Base-by-base conservation (phyloP, 2,113 vertebrate genomes). In the Nothocercus julius region DNA sequence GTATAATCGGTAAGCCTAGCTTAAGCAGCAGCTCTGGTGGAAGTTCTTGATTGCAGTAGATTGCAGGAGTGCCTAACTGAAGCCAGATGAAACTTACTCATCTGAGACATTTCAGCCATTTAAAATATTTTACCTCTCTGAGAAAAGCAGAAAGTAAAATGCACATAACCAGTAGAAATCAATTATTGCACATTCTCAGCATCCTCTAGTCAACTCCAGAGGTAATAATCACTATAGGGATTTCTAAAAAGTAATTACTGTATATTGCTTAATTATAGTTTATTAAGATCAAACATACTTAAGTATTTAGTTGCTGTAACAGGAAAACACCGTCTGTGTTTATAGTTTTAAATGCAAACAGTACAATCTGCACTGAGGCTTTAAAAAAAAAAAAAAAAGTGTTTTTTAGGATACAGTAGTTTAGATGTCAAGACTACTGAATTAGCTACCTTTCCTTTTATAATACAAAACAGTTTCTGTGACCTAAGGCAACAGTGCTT, bases 201-300 rank as follows among this genome's bases (percentile, higher is more conserved):
- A 89, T 95, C 63, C 92, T 97, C 93, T 96, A 95, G 93, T 94
- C 84, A 97, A 59, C 94, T 92, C 73, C 88, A 97, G 95, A 95
- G 93, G 89, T 97, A 95, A 97, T 97, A 96, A 97, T 98, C 97
- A 96, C 97, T 97, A 97, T 86, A 92, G 97, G 93, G 96, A 97
- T 92, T 97, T 97, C 93, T 95, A 92, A 97, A 97, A 98, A 92
- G 94, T 97, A 97, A 97, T 98, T 97, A 97, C 95, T 97, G 89
- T 97, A 96, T 97, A 95, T 97, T 97, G 94, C 95, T 96, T 97
- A 97, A 97, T 95, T 95, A 95, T 86, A 91, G 62, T 64, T 93
- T 94, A 95, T 95, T 96, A 95, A 91, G 81, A 95, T 95, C 92
- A 96, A 93, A 38, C 11, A 90, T 96, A 87, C 86, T 92, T 94